Percentiles rank a stretch among this genome's conserved stretches.
These are phyloP conservation scores for Castor canadensis DNA, from an alignment of 2,113 vertebrate species.

Conservation along the genomic window DNA sequence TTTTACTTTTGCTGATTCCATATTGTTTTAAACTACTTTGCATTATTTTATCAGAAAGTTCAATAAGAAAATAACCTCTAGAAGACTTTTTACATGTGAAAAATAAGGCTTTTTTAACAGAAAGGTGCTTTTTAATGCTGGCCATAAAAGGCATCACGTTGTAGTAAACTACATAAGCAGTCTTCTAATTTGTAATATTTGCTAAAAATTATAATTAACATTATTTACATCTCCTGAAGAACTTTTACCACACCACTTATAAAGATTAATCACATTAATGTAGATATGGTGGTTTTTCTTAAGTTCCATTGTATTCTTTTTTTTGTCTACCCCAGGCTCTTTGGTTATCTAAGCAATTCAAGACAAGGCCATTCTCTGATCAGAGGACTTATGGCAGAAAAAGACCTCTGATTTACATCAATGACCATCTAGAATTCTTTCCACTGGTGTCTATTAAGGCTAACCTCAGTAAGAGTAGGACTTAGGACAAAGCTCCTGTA, in stretches of 20 bases:
- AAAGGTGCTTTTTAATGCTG: background rate
- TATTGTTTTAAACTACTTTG: background rate
- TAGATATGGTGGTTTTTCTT: background rate
- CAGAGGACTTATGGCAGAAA: background rate
- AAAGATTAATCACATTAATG: background rate
- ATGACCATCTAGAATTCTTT: background rate
- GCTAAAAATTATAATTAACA: background rate
- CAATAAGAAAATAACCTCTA: background rate
- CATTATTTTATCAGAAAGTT: background rate
- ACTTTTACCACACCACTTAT: background rate
- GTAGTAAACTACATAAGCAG: background rate
- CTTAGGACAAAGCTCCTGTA: background rate
- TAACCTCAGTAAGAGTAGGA: background rate
- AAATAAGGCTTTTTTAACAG: accelerated
- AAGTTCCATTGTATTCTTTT: background rate
- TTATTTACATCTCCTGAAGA: background rate
- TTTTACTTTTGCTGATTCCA: background rate
- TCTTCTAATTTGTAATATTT: background rate
- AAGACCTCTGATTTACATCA: background rate
- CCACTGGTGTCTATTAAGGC: background rate
- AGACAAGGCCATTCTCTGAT: background rate
- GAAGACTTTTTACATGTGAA: background rate
- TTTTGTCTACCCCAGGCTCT: background rate
- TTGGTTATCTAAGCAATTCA: background rate
- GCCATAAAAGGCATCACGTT: background rate